Base-by-base conservation (phyloP, 1,140 invertebrate genomes). In the Drosophila subobscura region DNA sequence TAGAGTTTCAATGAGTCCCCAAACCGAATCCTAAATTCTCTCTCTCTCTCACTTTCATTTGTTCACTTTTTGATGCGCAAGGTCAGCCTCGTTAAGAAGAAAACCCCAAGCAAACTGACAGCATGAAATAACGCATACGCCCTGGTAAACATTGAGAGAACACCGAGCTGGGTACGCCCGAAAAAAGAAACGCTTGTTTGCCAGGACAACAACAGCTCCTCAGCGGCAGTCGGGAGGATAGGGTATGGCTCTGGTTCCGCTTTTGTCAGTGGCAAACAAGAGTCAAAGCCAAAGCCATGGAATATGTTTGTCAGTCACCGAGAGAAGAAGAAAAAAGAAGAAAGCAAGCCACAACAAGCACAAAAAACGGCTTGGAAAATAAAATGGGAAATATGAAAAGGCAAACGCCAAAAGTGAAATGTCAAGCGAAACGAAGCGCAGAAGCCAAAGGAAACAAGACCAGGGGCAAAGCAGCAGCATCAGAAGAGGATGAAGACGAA, bases 331-430 rank as follows among this genome's bases (percentile, higher is more conserved):
- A 49, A 22, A 22, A 12, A 49, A 49, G 12, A 29, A 27, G 12
- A 49, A 33, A 50, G 22, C 1, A 65, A 55, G 73, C 61, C 79
- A 74, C 20, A 0, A 23, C 16, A 20, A 20, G 16, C 16, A 7
- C 20, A 33, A 47, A 45, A 52, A 49, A 63, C 27, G 65, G 65
- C 42, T 52, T 42, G 27, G 14, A 47, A 59, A 53, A 52, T 54
- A 52, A 57, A 41, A 68, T 50, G 27, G 42, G 71, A 72, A 68
- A 85, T 79, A 70, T 77, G 79, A 72, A 75, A 75, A 75, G 72
- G 70, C 72, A 58, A 72, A 60, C 65, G 77, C 63, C 70, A 74
- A 85, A 86, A 85, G 81, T 86, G 70, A 86, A 86, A 86, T 86
- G 81, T 86, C 78, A 81, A 88, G 74, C 81, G 81, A 81, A 77